These are phyloP conservation scores for Mythimna lalbum DNA, from an alignment of 2,888 invertebrate genomes.

Conservation along the genomic window DNA sequence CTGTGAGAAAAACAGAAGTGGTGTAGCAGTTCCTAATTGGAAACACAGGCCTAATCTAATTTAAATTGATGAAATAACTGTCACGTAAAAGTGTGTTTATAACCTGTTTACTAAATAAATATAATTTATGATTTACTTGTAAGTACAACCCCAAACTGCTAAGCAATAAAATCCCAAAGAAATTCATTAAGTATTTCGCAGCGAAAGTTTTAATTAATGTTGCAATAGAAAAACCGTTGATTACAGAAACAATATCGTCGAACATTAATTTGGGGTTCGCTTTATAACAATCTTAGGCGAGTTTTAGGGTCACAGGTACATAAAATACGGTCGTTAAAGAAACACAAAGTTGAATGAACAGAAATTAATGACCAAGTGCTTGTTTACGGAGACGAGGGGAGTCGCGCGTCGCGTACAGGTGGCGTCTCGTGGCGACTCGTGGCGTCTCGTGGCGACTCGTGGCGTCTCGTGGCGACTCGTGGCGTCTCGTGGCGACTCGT, in stretches of 20 bases:
- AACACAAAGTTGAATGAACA: slow-evolving; percentile 72
- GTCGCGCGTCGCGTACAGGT: too few relatives aligned
- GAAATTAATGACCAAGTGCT: slow-evolving; percentile 72
- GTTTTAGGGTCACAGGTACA: slow-evolving; percentile 73
- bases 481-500: too few relatives aligned
- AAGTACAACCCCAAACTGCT: neutral
- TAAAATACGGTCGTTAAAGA: slow-evolving; percentile 77
- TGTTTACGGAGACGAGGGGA: too few relatives aligned
- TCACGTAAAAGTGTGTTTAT: too few relatives aligned
- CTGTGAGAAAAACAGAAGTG: too few relatives aligned
- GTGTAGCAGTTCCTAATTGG: too few relatives aligned
- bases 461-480: too few relatives aligned
- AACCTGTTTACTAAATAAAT: too few relatives aligned
- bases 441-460: too few relatives aligned
- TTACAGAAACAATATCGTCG: slow-evolving; percentile 68
- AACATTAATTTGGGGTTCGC: slow-evolving; percentile 72
- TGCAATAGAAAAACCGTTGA: slow-evolving; percentile 62
- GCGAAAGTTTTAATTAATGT: slow-evolving; percentile 61
- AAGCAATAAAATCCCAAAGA: slow-evolving; percentile 37
- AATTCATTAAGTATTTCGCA: slow-evolving; percentile 43
- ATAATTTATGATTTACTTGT: neutral
- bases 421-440: too few relatives aligned
- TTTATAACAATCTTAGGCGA: slow-evolving; percentile 75
- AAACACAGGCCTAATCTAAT: too few relatives aligned
- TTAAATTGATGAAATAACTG: too few relatives aligned